phyloP scores from a whole-genome alignment of 2,113 vertebrate species.

The Engystomops pustulosus region DNA sequence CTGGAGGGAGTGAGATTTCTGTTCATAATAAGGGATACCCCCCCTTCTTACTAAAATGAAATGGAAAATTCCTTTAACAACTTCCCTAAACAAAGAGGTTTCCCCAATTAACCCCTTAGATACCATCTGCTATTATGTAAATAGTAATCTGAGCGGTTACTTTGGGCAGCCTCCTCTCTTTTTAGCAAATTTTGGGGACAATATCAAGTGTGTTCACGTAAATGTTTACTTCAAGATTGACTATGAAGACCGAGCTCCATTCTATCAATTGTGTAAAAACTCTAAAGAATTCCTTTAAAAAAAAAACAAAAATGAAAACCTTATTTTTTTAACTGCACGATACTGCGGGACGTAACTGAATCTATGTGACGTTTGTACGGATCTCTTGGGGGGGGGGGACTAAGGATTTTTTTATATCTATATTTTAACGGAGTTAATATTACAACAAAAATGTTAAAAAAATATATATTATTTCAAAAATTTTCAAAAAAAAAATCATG shows the following conservation, averaged over 20 bases:
- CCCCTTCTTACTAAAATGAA: too few species aligned
- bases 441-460: neutral
- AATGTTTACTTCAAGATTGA: neutral
- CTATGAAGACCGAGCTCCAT: neutral
- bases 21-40: too few species aligned
- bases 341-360: neutral
- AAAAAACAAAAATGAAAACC: neutral
- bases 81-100: too few species aligned
- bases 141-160: neutral
- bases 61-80: too few species aligned
- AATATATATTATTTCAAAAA: neutral
- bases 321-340: constrained; percentile 40
- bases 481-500: neutral
- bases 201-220: neutral
- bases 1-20: neutral
- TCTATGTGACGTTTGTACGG: constrained; percentile 24
- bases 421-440: constrained; percentile 28
- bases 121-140: neutral
- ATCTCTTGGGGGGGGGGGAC: neutral
- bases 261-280: neutral
- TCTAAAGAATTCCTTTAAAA: neutral
- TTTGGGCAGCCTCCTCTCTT: neutral
- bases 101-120: neutral
- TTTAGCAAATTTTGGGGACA: neutral
- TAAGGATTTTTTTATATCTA: constrained; percentile 46